Base-by-base conservation (phyloP, 2,888 invertebrate genomes). In the Sabatieria punctata region DNA sequence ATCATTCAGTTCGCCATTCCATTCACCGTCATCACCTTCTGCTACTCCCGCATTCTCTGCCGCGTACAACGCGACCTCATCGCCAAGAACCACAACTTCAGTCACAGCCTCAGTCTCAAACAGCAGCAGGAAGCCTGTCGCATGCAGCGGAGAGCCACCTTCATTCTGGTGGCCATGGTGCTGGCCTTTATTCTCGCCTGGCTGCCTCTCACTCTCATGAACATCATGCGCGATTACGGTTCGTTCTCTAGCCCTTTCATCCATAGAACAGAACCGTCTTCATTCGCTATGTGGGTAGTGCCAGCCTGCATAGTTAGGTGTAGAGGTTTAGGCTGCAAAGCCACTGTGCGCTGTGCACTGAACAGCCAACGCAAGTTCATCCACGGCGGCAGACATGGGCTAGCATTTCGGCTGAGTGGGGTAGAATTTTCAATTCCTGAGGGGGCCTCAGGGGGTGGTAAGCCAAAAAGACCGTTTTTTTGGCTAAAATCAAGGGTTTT, bases 141-240 rank as follows among this genome's bases (percentile, higher is more conserved):
- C 58, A 74, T 89, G 47, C 89, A 89, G 63, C 75, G 80, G 45
- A 74, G 85, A 41, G 91, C 89, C 11, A 93, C 91, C 68, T 77
- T 85, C 54, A 93, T 93, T 91, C 71, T 93, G 49, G 88, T 93
- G 50, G 83, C 88, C 1, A 97, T 97, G 95, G 95, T 75, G n/a
- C 52, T 54, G 35, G 58, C 61, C 13, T 63, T 63, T 46, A 58
- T 63, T 45, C 53, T 53, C 19, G 60, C 61, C 48, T 64, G 63
- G 60, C 45, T 58, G 18, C 63, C 63, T 2, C 48, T 63, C 35
- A 64, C 63, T 6, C 45, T 55, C 11, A 55, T 64, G 35, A 63
- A 63, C 51, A 51, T 63, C 35, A 53, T 57, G 25, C 57, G 58
- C 41, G 63, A 63, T 48, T 63, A 59, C 50, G 56, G 22, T 42